Percentiles rank a stretch among this genome's conserved stretches.
These are phyloP conservation scores for Numenius arquata DNA, from an alignment of 2,113 vertebrate species.

Conservation along the genomic window DNA sequence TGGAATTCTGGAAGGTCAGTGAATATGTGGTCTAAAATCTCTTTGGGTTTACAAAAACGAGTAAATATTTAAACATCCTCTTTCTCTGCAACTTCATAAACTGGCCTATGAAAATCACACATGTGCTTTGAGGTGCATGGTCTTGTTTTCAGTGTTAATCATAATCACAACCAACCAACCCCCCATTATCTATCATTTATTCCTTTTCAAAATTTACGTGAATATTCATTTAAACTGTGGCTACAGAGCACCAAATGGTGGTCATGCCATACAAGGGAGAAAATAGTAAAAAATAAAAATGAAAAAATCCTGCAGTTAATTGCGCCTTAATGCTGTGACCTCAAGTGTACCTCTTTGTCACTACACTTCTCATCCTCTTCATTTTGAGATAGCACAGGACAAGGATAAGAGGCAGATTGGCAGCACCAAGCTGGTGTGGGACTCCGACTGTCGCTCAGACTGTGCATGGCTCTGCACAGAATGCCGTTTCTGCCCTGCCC, in stretches of 20 bases:
- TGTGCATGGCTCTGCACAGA: fast-evolving
- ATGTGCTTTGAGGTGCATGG: not conserved
- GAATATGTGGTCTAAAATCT: not conserved
- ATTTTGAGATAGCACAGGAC: not conserved
- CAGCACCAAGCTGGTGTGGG: no score
- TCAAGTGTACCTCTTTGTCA: not conserved
- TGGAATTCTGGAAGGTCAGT: conserved; percentile 29
- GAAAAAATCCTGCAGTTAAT: not conserved
- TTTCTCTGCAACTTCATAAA: not conserved
- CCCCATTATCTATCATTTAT: not conserved
- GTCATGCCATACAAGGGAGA: not conserved
- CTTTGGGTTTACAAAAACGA: not conserved
- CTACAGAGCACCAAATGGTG: not conserved
- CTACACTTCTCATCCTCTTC: not conserved
- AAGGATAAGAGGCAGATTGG: not conserved
- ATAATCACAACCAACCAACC: not conserved
- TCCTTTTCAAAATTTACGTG: not conserved
- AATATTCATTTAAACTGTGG: not conserved
- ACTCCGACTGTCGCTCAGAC: fast-evolving
- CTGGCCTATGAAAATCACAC: not conserved
- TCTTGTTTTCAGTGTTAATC: not conserved
- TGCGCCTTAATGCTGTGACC: not conserved
- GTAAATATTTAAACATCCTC: not conserved
- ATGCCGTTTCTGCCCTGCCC: not conserved
- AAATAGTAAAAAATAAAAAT: not conserved